Evolutionary conservation across 2,113 vertebrate genomes (phyloP).

Genomic region (Plestiodon gilberti): DNA sequence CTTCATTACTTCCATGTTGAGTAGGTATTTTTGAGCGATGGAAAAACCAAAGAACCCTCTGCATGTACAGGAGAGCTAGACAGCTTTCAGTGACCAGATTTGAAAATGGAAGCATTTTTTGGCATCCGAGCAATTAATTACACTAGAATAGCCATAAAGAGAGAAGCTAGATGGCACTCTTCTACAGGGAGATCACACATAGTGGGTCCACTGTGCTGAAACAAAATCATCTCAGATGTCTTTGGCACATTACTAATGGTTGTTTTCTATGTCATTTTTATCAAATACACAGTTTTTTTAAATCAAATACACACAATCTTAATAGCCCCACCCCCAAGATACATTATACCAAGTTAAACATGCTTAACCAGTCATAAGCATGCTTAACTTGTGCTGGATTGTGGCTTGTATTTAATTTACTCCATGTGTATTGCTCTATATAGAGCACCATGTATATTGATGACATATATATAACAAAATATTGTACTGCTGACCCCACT

Average conservation of each 20-base stretch:
- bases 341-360: no score
- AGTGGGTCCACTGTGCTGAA: background rate
- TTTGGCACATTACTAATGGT: background rate
- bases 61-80: background rate
- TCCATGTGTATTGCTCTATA: no score
- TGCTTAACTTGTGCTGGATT: background rate
- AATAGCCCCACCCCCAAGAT: no score
- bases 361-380: no score
- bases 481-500: no score
- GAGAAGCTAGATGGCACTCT: slow-evolving; percentile 75
- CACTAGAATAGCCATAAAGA: slow-evolving; percentile 38
- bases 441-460: no score
- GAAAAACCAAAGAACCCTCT: background rate
- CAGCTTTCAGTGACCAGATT: background rate
- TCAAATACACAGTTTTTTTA: background rate
- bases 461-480: no score
- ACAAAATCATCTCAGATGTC: background rate
- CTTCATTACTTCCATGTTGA: background rate
- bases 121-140: background rate
- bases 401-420: background rate
- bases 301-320: background rate
- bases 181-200: slow-evolving; percentile 46
- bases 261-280: background rate
- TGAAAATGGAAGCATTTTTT: background rate
- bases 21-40: background rate